Percentiles rank a stretch among this genome's conserved stretches.
These are phyloP conservation scores for Notarius lentiginosus DNA, from an alignment of 2,113 vertebrate genomes.

Conservation along the genomic window DNA sequence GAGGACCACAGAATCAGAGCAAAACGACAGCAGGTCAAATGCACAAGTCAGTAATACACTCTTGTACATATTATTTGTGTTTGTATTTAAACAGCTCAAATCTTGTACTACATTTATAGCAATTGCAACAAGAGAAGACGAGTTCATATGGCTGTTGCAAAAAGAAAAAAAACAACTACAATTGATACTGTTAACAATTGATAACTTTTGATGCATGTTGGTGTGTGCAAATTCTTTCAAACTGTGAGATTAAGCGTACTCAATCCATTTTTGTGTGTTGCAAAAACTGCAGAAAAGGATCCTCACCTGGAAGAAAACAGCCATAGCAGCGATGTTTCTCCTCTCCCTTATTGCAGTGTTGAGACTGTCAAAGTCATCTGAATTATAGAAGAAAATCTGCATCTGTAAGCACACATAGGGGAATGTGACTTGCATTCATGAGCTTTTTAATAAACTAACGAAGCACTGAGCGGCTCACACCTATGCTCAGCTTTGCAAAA, in stretches of 20 bases:
- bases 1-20: not conserved
- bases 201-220: not conserved
- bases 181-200: not conserved
- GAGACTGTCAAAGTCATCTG: conserved; percentile 97
- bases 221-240: not conserved
- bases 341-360: conserved; percentile 88
- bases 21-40: not conserved
- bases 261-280: not conserved
- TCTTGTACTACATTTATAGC: not conserved
- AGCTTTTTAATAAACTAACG: conserved; percentile 42
- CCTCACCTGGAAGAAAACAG: conserved; percentile 93
- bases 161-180: not conserved
- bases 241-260: not conserved
- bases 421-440: conserved; percentile 40
- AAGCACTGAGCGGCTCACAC: conserved; percentile 23
- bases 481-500: conserved; percentile 35
- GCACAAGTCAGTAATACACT: not conserved
- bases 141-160: not conserved
- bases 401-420: conserved; percentile 79
- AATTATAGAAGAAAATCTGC: conserved; percentile 99
- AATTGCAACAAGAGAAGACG: not conserved
- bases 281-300: conserved; percentile 10
- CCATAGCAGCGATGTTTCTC: conserved; percentile 91
- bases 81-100: not conserved
- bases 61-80: not conserved